Evolutionary conservation across 2,113 vertebrate species (phyloP).

Genomic region (Speoplatyrhinus poulsoni): DNA sequence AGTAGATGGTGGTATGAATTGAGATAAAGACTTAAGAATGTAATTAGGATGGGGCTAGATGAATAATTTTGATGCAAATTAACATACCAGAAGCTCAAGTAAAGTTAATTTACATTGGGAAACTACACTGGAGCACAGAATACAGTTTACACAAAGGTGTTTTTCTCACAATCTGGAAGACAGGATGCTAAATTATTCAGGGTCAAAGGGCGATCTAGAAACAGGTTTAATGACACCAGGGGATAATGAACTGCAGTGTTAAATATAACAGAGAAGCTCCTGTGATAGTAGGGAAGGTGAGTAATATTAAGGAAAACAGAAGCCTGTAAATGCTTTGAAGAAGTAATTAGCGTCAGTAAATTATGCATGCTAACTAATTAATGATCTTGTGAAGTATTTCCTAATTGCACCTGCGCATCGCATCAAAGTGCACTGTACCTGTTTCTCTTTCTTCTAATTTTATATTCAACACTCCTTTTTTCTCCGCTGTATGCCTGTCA

Average conservation of each 20-base stretch:
- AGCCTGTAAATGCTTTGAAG: constrained; percentile 38
- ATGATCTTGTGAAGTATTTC: constrained; percentile 49
- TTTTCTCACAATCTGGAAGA: constrained; percentile 8
- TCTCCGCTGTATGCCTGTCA: not conserved
- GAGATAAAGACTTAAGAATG: too few relatives aligned
- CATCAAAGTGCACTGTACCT: constrained; percentile 34
- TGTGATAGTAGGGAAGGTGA: constrained; percentile 40
- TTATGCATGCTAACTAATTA: constrained; percentile 62
- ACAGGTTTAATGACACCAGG: constrained; percentile 18
- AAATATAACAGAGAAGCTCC: constrained; percentile 37
- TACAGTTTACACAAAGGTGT: not conserved
- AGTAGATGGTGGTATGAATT: too few relatives aligned
- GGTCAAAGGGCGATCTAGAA: constrained; percentile 13
- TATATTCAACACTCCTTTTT: not conserved
- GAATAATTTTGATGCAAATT: too few relatives aligned
- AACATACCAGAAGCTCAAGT: too few relatives aligned
- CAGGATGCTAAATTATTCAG: constrained; percentile 20
- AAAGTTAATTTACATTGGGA: too few relatives aligned
- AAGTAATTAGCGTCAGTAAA: constrained; percentile 52
- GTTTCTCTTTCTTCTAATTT: constrained; percentile 35
- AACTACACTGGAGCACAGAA: not conserved
- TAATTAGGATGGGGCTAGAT: too few relatives aligned
- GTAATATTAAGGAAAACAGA: constrained; percentile 24
- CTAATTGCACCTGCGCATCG: constrained; percentile 44
- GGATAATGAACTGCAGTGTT: constrained; percentile 28